Evolutionary conservation across 2,888 invertebrate species (phyloP).

Genomic region (Acanthosepion lycidas): DNA sequence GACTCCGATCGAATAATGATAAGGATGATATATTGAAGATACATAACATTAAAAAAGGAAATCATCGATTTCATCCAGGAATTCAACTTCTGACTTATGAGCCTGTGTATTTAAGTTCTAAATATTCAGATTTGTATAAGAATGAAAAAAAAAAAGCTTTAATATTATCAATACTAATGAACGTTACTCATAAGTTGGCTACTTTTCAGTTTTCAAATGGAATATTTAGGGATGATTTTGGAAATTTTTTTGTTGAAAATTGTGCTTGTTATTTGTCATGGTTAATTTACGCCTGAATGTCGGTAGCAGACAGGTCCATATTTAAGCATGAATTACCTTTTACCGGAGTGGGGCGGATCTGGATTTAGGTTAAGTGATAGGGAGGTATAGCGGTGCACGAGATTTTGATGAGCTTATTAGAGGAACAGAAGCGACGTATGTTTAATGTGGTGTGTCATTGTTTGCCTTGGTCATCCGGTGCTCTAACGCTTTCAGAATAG

Average conservation of each 20-base stretch:
- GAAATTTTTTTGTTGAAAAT: not conserved
- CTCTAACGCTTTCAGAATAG: not conserved
- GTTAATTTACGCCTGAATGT: not conserved
- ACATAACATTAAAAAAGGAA: too few relatives aligned
- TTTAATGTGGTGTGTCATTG: not conserved
- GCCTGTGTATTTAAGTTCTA: too few relatives aligned
- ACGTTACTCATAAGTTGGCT: too few relatives aligned
- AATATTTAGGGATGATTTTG: not conserved
- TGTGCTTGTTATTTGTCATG: not conserved
- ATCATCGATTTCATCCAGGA: too few relatives aligned
- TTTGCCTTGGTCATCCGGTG: not conserved
- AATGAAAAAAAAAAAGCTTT: too few relatives aligned
- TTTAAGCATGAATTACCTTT: not conserved
- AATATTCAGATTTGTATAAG: too few relatives aligned
- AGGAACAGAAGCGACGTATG: not conserved
- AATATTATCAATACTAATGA: too few relatives aligned
- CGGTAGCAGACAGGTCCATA: not conserved
- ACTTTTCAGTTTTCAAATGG: not conserved
- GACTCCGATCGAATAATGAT: too few relatives aligned
- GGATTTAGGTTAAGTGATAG: not conserved
- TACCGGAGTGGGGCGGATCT: not conserved
- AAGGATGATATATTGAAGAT: too few relatives aligned
- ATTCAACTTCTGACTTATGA: too few relatives aligned
- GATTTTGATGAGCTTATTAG: not conserved
- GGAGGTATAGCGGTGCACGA: not conserved